These are phyloP conservation scores for Agrotis clavis DNA, from an alignment of 2,888 invertebrate genomes.

Conservation along the genomic window DNA sequence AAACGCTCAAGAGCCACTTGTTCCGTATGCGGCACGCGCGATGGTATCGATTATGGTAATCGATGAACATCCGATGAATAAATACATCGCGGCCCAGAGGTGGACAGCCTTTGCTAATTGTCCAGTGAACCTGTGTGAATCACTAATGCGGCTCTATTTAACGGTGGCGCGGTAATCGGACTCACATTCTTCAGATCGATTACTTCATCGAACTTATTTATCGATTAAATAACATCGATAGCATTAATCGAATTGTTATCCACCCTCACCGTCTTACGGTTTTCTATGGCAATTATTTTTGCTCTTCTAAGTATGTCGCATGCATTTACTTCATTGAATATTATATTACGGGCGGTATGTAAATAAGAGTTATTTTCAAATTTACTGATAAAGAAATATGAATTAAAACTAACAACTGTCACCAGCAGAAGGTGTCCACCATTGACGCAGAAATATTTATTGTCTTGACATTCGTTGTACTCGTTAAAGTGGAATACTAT, in stretches of 20 bases:
- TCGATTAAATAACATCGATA: constrained; percentile 63
- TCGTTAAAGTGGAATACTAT: constrained; percentile 74
- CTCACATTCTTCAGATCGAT: constrained; percentile 75
- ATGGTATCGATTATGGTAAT: constrained; percentile 90
- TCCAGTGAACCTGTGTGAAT: constrained; percentile 89
- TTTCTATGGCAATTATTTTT: constrained; percentile 43
- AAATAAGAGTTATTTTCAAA: constrained; percentile 55
- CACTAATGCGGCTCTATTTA: constrained; percentile 85
- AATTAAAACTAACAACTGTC: constrained; percentile 62
- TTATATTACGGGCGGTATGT: constrained; percentile 45
- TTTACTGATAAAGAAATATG: constrained; percentile 52
- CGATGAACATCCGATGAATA: constrained; percentile 90
- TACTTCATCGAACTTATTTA: constrained; percentile 56
- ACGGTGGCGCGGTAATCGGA: constrained; percentile 76
- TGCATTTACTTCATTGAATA: constrained; percentile 50
- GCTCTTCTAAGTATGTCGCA: constrained; percentile 14
- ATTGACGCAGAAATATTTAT: constrained; percentile 62
- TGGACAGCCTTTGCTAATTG: constrained; percentile 91
- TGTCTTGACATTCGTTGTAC: constrained; percentile 65
- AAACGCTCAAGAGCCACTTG: constrained; percentile 77
- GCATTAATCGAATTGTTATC: constrained; percentile 18
- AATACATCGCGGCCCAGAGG: constrained; percentile 88
- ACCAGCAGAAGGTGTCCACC: constrained; percentile 55
- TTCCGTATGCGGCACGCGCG: constrained; percentile 88
- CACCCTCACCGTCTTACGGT: background rate